These are phyloP conservation scores for Chelonoidis abingdonii DNA, from an alignment of 2,113 vertebrate genomes.

Conservation along the genomic window DNA sequence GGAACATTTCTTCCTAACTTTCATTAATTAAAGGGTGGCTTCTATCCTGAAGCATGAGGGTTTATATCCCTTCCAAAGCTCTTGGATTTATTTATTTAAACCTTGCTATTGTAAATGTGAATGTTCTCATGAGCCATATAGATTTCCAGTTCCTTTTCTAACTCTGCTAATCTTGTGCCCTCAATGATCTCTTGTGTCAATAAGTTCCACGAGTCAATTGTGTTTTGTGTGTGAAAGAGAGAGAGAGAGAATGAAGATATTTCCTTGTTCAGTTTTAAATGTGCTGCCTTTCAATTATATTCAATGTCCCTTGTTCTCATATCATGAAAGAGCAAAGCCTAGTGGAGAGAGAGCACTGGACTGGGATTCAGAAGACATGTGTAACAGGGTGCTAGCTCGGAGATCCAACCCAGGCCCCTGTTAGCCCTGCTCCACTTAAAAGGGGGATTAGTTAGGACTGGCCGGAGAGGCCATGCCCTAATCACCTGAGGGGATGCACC, in stretches of 20 bases:
- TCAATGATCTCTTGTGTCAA: not conserved
- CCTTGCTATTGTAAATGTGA: not conserved
- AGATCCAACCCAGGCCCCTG: too few relatives aligned
- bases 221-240: not conserved
- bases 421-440: too few relatives aligned
- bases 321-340: not conserved
- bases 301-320: not conserved
- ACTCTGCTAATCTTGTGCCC: not conserved
- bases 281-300: not conserved
- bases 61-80: slow-evolving; percentile 3
- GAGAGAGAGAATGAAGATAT: not conserved
- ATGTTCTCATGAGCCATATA: not conserved
- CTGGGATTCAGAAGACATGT: not conserved
- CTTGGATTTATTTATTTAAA: not conserved
- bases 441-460: too few relatives aligned
- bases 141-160: not conserved
- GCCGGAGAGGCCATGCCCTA: too few relatives aligned
- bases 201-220: not conserved
- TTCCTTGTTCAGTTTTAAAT: not conserved
- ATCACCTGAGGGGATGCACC: too few relatives aligned
- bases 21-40: slow-evolving; percentile 11
- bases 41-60: not conserved
- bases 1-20: not conserved
- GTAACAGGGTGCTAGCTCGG: too few relatives aligned
- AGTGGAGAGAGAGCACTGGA: not conserved